Conservation (phyloP, 35 echinoderm and acorn worm species). For the Stichopus chloronotus region DNA sequence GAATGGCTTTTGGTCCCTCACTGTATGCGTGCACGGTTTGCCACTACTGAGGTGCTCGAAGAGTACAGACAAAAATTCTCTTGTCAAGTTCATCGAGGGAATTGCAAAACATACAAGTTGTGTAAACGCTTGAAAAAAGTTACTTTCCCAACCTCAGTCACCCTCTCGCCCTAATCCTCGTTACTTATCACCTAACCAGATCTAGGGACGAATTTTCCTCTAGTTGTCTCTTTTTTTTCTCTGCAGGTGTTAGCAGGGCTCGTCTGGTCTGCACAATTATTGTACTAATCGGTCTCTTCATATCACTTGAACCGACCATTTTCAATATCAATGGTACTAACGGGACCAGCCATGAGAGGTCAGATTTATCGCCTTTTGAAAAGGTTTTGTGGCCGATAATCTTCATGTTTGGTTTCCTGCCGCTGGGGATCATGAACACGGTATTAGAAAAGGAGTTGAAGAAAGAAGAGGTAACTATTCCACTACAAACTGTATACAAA, state of each 20-base stretch:
- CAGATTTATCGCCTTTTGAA: conserved; percentile 8
- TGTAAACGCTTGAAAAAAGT: too few species aligned
- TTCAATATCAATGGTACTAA: conserved; percentile 66
- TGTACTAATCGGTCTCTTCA: conserved; percentile 92
- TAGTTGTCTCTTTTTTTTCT: not conserved
- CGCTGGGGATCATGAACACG: conserved; percentile 81
- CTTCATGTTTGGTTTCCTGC: conserved; percentile 91
- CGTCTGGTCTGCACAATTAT: conserved; percentile 90
- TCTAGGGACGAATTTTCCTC: not conserved
- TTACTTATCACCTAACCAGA: not conserved
- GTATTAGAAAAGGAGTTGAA: conserved; percentile 85
- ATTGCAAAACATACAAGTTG: too few species aligned
- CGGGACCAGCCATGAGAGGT: not conserved
- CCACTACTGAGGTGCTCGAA: too few species aligned
- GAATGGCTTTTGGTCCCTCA: too few species aligned
- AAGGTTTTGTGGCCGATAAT: conserved; percentile 83
- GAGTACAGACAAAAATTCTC: too few species aligned
- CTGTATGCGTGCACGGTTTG: too few species aligned
- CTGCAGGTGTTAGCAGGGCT: conserved; percentile 79
- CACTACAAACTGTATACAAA: too few species aligned
- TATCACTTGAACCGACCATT: conserved; percentile 91
- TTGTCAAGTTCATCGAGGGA: too few species aligned
- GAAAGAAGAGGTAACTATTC: conserved; percentile 72
- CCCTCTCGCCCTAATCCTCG: too few species aligned
- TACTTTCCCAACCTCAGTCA: too few species aligned